Base-by-base conservation (phyloP, 2,888 invertebrate genomes). In the Tryphoninae sp. region DNA sequence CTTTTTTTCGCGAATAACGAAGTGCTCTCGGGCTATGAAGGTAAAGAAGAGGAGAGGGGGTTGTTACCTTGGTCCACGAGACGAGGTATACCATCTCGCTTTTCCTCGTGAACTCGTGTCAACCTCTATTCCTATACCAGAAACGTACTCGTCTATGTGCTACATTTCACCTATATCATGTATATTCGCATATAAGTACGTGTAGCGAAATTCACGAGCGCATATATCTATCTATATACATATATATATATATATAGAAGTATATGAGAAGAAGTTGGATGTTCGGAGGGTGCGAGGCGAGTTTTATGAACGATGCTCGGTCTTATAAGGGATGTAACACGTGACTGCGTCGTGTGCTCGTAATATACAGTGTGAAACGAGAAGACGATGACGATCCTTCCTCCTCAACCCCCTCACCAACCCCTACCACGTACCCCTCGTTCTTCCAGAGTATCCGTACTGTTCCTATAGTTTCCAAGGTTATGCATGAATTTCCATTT, bases 251-350 rank as follows among this genome's bases (percentile, higher is more conserved):
- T 3, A 45, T 9, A 45, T 9, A 45, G 11, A 45, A 13, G 3
- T 45, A 13, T 45, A 45, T 45, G 59, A 19, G 59, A 33, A 53
- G 64, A 76, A 80, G 45, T 59, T 77, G 62, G 55, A 13, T 64
- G 45, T 64, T 73, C 26, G 19, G 22, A 55, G 62, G 73, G 73
- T 82, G 77, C 40, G 76, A 76, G 82, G 45, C 45, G 80, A 84
- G 83, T 86, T 87, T 87, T 88, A 86, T 87, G 86, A 88, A 85
- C 85, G 87, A 88, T 86, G 33, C 33, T 33, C 86, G 84, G 72
- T 83, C 86, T 86, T 86, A 84, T 85, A 86, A 84, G 85, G 86
- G 84, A 88, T 84, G 88, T 88, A 88, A 87, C 88, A 88, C 87
- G 86, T 87, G 87, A 83, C 81, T 23, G 80, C 76, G 82, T 79